Percentiles rank a stretch among this genome's conserved stretches.
phyloP scores from a whole-genome alignment of 1,140 invertebrate genomes.

The Ladona fulva region DNA sequence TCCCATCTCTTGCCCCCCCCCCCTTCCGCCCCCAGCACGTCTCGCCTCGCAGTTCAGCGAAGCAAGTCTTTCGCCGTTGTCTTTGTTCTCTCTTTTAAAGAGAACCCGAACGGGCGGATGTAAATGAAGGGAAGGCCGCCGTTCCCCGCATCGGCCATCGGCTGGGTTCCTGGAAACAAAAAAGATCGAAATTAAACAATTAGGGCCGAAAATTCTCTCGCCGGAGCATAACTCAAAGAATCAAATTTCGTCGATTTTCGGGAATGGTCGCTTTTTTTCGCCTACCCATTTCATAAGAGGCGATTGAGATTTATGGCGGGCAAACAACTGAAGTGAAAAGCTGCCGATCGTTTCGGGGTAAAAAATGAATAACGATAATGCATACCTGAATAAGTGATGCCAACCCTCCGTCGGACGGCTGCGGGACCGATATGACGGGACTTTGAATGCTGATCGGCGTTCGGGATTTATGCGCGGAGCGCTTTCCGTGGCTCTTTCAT shows the following conservation, averaged over 20 bases:
- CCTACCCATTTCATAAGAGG: neutral
- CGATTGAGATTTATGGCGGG: neutral
- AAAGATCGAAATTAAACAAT: neutral
- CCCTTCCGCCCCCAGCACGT: neutral
- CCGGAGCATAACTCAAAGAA: neutral
- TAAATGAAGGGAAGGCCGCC: no score
- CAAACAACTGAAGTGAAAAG: neutral
- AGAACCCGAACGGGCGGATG: no score
- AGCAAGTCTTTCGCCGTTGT: neutral
- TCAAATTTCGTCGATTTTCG: neutral
- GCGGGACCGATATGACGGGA: neutral
- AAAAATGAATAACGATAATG: conserved; percentile 7
- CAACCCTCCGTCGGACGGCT: neutral
- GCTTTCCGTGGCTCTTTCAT: neutral
- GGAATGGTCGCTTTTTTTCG: neutral
- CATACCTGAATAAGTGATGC: conserved; percentile 5
- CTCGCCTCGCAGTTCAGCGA: neutral
- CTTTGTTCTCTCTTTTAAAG: neutral
- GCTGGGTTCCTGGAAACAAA: neutral
- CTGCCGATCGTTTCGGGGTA: neutral
- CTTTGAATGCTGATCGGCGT: neutral
- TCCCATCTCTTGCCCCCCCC: neutral
- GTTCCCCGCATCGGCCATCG: no score
- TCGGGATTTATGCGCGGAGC: neutral
- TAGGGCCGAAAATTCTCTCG: neutral